phyloP scores from a whole-genome alignment of 2,113 vertebrate species.

The Nothobranchius furzeri region DNA sequence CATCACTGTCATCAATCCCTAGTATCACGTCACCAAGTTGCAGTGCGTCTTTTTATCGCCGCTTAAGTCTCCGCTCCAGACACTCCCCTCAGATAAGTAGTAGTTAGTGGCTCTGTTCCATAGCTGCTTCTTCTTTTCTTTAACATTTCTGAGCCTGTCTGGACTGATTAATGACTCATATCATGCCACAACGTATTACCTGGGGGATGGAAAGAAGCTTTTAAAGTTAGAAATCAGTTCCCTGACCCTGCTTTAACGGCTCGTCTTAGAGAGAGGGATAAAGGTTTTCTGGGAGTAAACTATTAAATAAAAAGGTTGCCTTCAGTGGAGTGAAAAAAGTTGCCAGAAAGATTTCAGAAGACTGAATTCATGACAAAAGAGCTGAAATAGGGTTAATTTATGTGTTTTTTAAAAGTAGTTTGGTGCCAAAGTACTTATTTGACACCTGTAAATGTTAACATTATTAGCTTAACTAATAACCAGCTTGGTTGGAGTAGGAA shows the following conservation, averaged over 20 bases:
- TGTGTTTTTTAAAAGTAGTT: conserved; percentile 11
- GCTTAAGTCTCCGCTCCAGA: conserved; percentile 17
- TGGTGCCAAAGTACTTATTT: conserved; percentile 35
- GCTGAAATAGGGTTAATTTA: conserved; percentile 1
- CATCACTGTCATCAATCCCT: conserved; percentile 17
- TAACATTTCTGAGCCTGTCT: not conserved
- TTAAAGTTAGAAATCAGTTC: conserved; percentile 14
- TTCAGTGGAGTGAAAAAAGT: conserved; percentile 21
- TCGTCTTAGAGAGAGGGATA: conserved; percentile 7
- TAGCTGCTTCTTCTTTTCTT: not conserved
- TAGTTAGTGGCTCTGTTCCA: conserved; percentile 1
- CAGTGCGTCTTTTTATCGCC: conserved; percentile 21
- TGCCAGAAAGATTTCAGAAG: conserved; percentile 6
- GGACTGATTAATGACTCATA: conserved; percentile 41
- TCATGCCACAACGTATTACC: conserved; percentile 18
- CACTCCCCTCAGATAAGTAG: conserved; percentile 19
- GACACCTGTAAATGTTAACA: conserved; percentile 2
- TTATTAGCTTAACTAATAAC: conserved; percentile 13
- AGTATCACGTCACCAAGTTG: conserved; percentile 18
- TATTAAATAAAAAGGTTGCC: conserved; percentile 6
- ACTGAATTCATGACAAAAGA: conserved; percentile 21
- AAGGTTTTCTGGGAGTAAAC: not conserved
- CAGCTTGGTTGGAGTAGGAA: conserved; percentile 24
- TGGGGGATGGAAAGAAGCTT: conserved; percentile 25
- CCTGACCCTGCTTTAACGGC: conserved; percentile 34